Conservation (phyloP, 2,113 vertebrate species). For the Megalops atlanticus region DNA sequence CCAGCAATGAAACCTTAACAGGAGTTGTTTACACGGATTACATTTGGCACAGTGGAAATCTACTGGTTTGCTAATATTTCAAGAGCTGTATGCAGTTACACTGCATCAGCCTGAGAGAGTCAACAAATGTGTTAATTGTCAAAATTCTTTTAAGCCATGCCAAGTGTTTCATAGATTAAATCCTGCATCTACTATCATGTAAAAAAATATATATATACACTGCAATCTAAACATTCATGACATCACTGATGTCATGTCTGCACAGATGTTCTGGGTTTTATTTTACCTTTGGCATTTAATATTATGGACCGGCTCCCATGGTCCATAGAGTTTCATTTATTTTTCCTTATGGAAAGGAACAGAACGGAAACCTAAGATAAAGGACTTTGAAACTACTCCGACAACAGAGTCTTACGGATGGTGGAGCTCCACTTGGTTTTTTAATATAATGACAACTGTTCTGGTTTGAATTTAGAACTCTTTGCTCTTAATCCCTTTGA, state of each 20-base stretch:
- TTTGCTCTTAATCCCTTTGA: conserved; percentile 22
- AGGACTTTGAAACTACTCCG: conserved; percentile 52
- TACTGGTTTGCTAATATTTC: conserved; percentile 33
- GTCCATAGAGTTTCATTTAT: conserved; percentile 54
- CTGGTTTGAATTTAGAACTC: conserved; percentile 38
- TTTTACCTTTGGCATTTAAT: conserved; percentile 31
- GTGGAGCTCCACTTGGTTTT: conserved; percentile 40
- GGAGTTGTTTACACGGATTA: conserved; percentile 39
- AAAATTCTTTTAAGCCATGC: conserved; percentile 41
- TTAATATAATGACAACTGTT: conserved; percentile 42
- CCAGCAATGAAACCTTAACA: conserved; percentile 51
- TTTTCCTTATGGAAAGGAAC: conserved; percentile 49
- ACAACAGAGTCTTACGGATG: conserved; percentile 38
- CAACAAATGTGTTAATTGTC: conserved; percentile 48
- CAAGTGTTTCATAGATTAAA: conserved; percentile 50
- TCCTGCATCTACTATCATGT: conserved; percentile 39
- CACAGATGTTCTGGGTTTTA: conserved; percentile 27
- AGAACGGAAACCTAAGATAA: conserved; percentile 58
- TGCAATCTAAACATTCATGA: conserved; percentile 43
- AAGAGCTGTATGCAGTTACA: conserved; percentile 33
- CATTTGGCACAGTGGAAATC: conserved; percentile 34
- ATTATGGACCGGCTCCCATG: conserved; percentile 42
- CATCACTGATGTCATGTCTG: conserved; percentile 49
- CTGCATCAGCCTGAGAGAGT: conserved; percentile 39
- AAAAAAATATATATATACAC: conserved; percentile 31